Evolutionary conservation across 2,113 vertebrate genomes (phyloP).

Genomic region (Pyrgilauda ruficollis): DNA sequence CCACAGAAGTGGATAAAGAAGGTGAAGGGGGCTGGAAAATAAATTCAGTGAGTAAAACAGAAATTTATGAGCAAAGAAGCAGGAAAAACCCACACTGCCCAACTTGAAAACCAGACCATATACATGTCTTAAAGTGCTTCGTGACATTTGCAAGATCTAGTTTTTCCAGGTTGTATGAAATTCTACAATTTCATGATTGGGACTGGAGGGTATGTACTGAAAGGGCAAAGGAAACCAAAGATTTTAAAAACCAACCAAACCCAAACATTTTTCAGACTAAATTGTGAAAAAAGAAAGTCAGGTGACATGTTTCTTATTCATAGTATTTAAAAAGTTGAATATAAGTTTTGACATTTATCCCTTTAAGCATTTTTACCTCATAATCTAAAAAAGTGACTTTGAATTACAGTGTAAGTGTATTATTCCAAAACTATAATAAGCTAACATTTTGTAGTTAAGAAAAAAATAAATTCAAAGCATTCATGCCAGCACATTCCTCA

Average conservation of each 20-base stretch:
- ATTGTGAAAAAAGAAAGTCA: background rate
- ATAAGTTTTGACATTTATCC: background rate
- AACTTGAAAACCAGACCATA: background rate
- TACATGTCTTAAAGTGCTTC: background rate
- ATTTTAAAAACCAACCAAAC: fast-evolving
- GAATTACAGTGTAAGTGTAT: background rate
- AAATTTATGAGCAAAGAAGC: background rate
- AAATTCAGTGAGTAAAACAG: background rate
- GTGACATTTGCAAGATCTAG: background rate
- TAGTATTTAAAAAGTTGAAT: background rate
- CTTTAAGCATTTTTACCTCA: background rate
- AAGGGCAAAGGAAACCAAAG: background rate
- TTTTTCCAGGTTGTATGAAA: background rate
- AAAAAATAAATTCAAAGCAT: background rate
- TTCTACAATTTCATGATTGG: background rate
- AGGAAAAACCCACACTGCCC: background rate
- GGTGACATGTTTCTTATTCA: background rate
- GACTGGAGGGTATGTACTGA: background rate
- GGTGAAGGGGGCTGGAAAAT: background rate
- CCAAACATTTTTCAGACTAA: background rate
- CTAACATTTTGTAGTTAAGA: background rate
- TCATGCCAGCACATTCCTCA: background rate
- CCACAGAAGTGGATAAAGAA: background rate
- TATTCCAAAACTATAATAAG: background rate
- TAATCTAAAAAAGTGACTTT: background rate